These are phyloP conservation scores for Procavia capensis DNA, from an alignment of 2,113 vertebrate species.

Conservation along the genomic window DNA sequence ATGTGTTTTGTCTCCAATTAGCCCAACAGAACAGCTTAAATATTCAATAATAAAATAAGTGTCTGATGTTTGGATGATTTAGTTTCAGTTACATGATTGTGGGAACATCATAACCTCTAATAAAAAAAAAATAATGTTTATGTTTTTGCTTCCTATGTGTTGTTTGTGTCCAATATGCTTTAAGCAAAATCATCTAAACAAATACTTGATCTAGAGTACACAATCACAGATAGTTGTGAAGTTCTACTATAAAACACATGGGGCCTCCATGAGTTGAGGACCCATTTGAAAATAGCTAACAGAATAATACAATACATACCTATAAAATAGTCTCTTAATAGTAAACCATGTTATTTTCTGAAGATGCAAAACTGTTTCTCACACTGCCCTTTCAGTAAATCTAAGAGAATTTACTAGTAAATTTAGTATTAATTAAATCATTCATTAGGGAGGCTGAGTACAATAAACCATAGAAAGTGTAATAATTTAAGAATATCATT, in stretches of 20 bases:
- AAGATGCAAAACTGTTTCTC: not conserved
- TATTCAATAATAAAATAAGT: conserved; percentile 27
- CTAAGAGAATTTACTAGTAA: not conserved
- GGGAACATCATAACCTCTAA: not conserved
- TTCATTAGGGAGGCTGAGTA: not conserved
- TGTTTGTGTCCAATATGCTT: not conserved
- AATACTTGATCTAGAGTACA: not conserved
- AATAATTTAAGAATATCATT: not conserved
- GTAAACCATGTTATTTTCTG: too few species aligned
- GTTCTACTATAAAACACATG: too few species aligned
- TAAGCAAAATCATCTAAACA: not conserved
- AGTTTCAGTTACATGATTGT: not conserved
- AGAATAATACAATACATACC: too few species aligned
- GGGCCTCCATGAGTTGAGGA: too few species aligned
- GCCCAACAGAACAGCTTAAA: not conserved
- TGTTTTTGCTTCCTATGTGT: not conserved
- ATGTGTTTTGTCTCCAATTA: not conserved
- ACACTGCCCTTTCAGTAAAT: not conserved
- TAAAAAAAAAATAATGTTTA: not conserved
- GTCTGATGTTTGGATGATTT: not conserved
- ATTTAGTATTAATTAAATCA: not conserved
- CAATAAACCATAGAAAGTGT: not conserved
- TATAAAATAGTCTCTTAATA: too few species aligned
- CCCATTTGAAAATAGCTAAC: too few species aligned
- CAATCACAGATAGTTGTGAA: not conserved